A percentile compares a stretch with the other conserved stretches of the same genome.
Conservation (phyloP, 2,113 vertebrate genomes). For the Planiliza haematocheilus region DNA sequence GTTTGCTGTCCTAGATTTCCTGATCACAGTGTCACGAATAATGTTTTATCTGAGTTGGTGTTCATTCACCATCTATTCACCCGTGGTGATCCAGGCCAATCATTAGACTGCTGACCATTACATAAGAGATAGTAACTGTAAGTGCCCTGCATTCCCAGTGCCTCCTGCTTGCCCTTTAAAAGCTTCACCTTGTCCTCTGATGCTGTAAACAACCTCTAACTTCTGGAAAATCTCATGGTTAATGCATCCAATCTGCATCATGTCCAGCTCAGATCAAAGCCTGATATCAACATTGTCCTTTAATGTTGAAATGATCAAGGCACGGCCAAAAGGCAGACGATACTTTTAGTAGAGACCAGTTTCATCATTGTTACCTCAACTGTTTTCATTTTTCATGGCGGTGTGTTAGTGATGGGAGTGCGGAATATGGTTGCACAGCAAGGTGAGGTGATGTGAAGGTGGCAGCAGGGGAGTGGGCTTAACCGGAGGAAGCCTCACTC, state of each 20-base stretch:
- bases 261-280: slow-evolving; percentile 23
- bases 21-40: too few relatives aligned
- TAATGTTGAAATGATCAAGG: neutral
- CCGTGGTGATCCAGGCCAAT: neutral
- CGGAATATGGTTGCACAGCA: slow-evolving; percentile 32
- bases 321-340: neutral
- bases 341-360: too few relatives aligned
- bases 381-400: neutral
- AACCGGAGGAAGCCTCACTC: slow-evolving; percentile 35
- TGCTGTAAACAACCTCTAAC: neutral
- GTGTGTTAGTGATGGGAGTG: neutral
- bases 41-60: neutral
- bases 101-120: neutral
- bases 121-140: slow-evolving; percentile 2
- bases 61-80: neutral
- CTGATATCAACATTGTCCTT: slow-evolving; percentile 8
- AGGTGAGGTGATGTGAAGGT: slow-evolving; percentile 45
- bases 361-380: too few relatives aligned
- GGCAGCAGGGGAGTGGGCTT: slow-evolving; percentile 36
- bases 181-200: neutral
- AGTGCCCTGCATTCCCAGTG: neutral
- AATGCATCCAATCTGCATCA: slow-evolving; percentile 22
- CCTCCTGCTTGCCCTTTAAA: slow-evolving; percentile 6
- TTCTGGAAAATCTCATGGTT: slow-evolving; percentile 24
- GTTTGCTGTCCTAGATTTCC: neutral